Conservation (phyloP, 53 echinoderm and acorn worm genomes). For the Patiria pectinifera region DNA sequence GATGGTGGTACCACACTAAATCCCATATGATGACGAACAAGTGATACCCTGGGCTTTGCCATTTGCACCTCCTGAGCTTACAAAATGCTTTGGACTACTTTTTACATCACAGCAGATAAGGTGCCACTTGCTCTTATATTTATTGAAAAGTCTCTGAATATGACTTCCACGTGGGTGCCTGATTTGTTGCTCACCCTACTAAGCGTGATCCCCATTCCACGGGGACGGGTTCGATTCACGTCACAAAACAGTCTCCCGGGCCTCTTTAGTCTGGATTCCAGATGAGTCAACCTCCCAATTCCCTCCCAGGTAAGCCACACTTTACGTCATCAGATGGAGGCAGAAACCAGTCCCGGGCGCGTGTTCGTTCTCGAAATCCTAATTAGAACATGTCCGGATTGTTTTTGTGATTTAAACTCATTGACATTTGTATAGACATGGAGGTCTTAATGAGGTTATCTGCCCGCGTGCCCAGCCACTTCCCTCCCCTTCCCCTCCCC, state of each 20-base stretch:
- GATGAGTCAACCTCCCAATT: not conserved
- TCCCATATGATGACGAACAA: no score
- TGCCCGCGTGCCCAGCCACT: no score
- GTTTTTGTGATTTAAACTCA: not conserved
- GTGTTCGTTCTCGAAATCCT: not conserved
- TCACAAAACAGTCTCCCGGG: conserved; percentile 5
- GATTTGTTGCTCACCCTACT: not conserved
- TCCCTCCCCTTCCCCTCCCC: no score
- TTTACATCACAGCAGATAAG: no score
- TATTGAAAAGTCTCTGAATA: not conserved
- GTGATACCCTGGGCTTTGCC: no score
- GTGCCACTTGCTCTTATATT: not conserved
- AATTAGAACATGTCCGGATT: not conserved
- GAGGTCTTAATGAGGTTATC: not conserved
- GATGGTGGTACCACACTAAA: no score
- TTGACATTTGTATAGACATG: not conserved
- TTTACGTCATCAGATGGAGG: not conserved
- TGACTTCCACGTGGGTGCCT: not conserved
- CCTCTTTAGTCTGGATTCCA: conserved; percentile 16
- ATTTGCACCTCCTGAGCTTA: no score
- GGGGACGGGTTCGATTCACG: not conserved
- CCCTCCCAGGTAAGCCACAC: not conserved
- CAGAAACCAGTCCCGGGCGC: not conserved
- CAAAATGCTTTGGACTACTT: no score
- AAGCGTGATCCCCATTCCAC: not conserved